These are phyloP conservation scores for Tetrax tetrax DNA, from an alignment of 2,113 vertebrate species.

Conservation along the genomic window DNA sequence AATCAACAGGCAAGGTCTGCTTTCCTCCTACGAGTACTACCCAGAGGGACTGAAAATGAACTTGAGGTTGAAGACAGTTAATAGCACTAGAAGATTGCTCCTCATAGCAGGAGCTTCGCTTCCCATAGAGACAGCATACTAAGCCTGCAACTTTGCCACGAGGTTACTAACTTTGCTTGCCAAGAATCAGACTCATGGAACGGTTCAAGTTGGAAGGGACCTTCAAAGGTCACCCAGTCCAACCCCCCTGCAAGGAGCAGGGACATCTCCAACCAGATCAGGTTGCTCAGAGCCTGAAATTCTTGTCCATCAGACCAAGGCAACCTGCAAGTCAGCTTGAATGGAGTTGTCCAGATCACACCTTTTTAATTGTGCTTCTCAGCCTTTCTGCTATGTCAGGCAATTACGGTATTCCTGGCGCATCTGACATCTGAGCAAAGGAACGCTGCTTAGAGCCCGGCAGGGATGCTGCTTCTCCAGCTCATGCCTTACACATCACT, in stretches of 20 bases:
- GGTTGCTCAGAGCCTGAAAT: not conserved
- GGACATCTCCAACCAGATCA: too few species aligned
- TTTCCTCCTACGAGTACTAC: not conserved
- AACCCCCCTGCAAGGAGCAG: too few species aligned
- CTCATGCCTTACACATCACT: not conserved
- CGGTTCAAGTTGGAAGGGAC: too few species aligned
- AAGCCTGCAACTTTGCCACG: not conserved
- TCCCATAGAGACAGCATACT: not conserved
- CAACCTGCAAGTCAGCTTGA: not conserved
- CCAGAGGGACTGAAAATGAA: not conserved
- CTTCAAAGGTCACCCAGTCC: too few species aligned
- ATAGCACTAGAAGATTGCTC: not conserved
- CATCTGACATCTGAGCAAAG: fast-evolving
- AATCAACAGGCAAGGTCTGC: not conserved
- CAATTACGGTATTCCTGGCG: not conserved
- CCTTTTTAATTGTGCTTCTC: not conserved
- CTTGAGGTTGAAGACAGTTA: not conserved
- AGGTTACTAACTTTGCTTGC: not conserved
- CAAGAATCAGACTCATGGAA: not conserved
- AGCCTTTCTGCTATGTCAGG: fast-evolving
- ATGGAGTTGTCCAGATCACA: not conserved
- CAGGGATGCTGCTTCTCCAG: not conserved
- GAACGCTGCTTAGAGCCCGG: not conserved
- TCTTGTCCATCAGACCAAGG: not conserved
- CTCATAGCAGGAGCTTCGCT: not conserved